Evolutionary conservation across 2,797 vertebrate genomes (phyloP), one percentile per base, ranked within the genome.

Genomic region (Eulemur rubriventer): DNA sequence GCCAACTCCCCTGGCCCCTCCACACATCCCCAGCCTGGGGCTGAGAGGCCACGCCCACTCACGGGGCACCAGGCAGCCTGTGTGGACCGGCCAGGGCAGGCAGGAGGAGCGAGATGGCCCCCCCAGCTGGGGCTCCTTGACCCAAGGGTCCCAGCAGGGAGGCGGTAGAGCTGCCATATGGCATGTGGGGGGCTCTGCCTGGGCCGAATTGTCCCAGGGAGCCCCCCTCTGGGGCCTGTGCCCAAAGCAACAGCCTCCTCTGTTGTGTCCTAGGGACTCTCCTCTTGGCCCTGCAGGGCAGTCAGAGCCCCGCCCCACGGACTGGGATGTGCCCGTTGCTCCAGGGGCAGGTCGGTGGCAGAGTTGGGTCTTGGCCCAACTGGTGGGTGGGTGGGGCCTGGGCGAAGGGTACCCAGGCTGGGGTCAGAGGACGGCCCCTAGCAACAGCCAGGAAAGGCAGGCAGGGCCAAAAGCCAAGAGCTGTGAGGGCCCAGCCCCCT

Each of bases 251-350:
- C 0, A 5, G 46, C 2, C 6, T 4, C 24, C 2, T 4, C 22
- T 1, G 0, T 7, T 0, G 33, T 46, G 33, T 11, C 0, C 43
- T 10, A 6, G 0, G 28, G 41, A 9, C 48, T 17, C 48, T 43
- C 33, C 20, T 28, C 43, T 16, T 1, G 3, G 67, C 16, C 57
- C 89, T 17, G 4, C 26, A 4, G 4, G 8, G 61, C 11, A 6
- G 7, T 7, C 73, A 20, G 41, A n/a, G 57, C n/a, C 79, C 75
- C 1, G 9, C 4, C 52, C 63, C 14, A 7, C 12, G 8, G 9
- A 18, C 7, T 5, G 7, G 50, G 43, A 35, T 0, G 12, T 9
- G 33, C 24, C 52, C 26, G 9, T 0, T 20, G n/a, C 5, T 67
- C 13, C 7, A 59, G 17, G 30, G 3, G 0, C 20, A 17, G 38